Percentiles rank a stretch among this genome's conserved stretches.
Evolutionary conservation across 2,888 invertebrate species (phyloP).

Genomic region (Lucinisca nassula): DNA sequence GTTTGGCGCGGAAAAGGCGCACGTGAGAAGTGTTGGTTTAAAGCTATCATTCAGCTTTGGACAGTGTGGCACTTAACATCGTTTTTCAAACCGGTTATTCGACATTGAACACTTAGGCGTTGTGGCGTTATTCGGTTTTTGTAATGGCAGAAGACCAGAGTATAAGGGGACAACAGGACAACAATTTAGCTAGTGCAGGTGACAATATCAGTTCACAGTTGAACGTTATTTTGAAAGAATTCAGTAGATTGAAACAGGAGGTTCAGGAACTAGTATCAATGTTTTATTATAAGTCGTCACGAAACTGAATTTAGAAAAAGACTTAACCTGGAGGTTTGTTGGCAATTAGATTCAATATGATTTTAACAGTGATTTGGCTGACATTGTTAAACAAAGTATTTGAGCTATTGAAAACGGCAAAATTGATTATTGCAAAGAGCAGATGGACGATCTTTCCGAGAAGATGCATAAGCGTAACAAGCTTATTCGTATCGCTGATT

Average conservation of each 20-base stretch:
- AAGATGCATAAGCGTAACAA: conserved; percentile 54
- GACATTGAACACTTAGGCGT: no score
- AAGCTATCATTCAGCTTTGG: no score
- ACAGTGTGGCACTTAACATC: no score
- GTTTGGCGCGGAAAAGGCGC: no score
- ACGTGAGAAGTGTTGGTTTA: no score
- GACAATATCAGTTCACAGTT: no score
- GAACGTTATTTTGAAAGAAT: conserved; percentile 16
- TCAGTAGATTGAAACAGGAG: conserved; percentile 21
- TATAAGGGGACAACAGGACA: no score
- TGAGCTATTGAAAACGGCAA: conserved; percentile 50
- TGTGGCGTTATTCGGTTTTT: no score
- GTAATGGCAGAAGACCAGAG: no score
- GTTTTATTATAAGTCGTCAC: conserved; percentile 29
- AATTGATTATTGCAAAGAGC: conserved; percentile 27
- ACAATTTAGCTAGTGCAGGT: no score
- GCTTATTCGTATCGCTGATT: conserved; percentile 54
- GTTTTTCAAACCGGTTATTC: no score
- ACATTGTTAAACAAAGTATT: conserved; percentile 22
- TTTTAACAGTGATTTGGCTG: conserved; percentile 37
- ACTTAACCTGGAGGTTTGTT: conserved; percentile 28
- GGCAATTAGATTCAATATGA: conserved; percentile 54
- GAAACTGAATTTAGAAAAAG: conserved; percentile 41
- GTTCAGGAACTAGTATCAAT: conserved; percentile 17
- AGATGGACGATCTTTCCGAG: conserved; percentile 15